Evolutionary conservation across 2,888 invertebrate species (phyloP).

Genomic region (Dastarcus helophoroides): DNA sequence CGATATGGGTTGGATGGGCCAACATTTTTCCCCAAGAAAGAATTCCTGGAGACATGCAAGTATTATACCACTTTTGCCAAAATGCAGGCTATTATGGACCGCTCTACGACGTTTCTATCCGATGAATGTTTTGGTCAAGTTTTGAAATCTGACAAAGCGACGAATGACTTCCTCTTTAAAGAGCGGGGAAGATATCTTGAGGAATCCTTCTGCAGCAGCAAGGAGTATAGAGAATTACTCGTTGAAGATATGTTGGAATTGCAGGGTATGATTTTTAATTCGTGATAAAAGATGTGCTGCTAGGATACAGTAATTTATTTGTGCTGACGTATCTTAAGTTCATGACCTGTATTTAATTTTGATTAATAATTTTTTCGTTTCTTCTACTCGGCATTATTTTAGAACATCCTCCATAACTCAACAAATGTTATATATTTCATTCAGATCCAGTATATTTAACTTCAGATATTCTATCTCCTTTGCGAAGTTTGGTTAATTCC

Average conservation of each 20-base stretch:
- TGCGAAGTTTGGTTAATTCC: too few species aligned
- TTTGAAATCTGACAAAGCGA: slow-evolving; percentile 18
- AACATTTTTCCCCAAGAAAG: slow-evolving; percentile 15
- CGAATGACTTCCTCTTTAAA: slow-evolving; percentile 21
- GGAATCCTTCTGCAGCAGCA: slow-evolving; percentile 16
- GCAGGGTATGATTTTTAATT: slow-evolving; percentile 18
- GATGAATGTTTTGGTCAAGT: slow-evolving; percentile 16
- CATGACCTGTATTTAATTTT: too few species aligned
- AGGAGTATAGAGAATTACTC: slow-evolving; percentile 21
- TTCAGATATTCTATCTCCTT: too few species aligned
- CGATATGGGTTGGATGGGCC: slow-evolving; percentile 11
- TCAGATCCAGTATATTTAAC: too few species aligned
- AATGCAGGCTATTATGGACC: slow-evolving; percentile 22
- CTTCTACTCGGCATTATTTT: too few species aligned
- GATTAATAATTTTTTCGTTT: too few species aligned
- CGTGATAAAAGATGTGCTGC: too few species aligned
- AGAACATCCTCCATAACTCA: too few species aligned
- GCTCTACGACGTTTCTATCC: slow-evolving; percentile 20
- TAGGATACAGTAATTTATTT: too few species aligned
- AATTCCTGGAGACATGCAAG: slow-evolving; percentile 18
- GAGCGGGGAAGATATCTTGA: slow-evolving; percentile 20
- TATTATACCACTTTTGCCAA: slow-evolving; percentile 17
- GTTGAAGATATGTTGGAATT: slow-evolving; percentile 25
- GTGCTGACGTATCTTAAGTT: too few species aligned
- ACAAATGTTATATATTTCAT: too few species aligned